Evolutionary conservation across 2,797 vertebrate species (phyloP).

Genomic region (Odontamblyopus rebecca): DNA sequence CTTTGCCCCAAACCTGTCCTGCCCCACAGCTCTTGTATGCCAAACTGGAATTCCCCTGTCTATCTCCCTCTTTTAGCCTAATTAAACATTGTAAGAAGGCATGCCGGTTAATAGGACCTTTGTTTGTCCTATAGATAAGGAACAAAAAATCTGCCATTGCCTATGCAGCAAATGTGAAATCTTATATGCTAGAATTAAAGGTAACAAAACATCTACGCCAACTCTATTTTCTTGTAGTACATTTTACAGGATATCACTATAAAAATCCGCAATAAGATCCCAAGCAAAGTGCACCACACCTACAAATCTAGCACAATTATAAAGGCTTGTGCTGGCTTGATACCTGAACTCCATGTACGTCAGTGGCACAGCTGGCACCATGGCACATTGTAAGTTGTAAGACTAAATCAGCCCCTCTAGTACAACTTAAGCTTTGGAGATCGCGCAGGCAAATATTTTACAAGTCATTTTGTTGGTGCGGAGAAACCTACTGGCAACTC

Average conservation of each 20-base stretch:
- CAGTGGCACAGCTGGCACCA: conserved; percentile 56
- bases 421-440: conserved; percentile 41
- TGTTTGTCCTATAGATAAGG: conserved; percentile 62
- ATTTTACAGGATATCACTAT: conserved; percentile 60
- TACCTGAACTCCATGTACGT: conserved; percentile 56
- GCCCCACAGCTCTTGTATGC: conserved; percentile 33
- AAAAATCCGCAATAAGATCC: conserved; percentile 69
- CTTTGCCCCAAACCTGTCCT: conserved; percentile 25
- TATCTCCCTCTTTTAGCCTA: conserved; percentile 64
- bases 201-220: conserved; percentile 50
- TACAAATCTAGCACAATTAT: conserved; percentile 67
- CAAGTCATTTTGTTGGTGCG: conserved; percentile 35
- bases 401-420: conserved; percentile 57
- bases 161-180: conserved; percentile 50
- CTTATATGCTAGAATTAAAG: conserved; percentile 51
- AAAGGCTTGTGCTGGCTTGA: conserved; percentile 66
- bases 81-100: conserved; percentile 64
- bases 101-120: conserved; percentile 53
- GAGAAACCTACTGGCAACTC: conserved; percentile 39
- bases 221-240: conserved; percentile 50
- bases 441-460: conserved; percentile 47
- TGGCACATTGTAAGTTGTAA: conserved; percentile 30
- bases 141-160: conserved; percentile 16
- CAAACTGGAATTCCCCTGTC: conserved; percentile 73
- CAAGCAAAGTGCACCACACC: conserved; percentile 66